Conservation (phyloP, 2,797 vertebrate species). For the Prunella strophiata region DNA sequence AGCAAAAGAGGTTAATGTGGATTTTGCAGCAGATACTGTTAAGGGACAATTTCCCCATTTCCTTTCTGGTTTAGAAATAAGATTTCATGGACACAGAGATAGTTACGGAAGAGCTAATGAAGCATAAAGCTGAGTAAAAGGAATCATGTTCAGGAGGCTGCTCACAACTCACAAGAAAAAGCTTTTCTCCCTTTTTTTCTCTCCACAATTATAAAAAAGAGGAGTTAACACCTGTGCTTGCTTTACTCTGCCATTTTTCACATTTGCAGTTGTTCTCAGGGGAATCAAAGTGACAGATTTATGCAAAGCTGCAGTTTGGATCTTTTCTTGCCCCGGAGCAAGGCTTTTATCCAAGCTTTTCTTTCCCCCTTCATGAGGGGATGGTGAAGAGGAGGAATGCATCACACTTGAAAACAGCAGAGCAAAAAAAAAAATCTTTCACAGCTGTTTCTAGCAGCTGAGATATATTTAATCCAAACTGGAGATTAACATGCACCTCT, state of each 20-base stretch:
- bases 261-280: conserved; percentile 39
- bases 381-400: neutral
- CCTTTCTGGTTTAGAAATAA: neutral
- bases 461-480: conserved; percentile 42
- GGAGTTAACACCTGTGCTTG: conserved; percentile 36
- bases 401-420: neutral
- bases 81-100: neutral
- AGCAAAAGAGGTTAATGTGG: neutral
- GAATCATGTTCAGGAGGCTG: neutral
- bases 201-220: neutral
- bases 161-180: neutral
- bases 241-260: conserved; percentile 38
- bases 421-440: neutral
- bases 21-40: neutral
- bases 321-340: conserved; percentile 47
- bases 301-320: conserved; percentile 40
- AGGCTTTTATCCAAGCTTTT: conserved; percentile 44
- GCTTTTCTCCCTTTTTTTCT: neutral
- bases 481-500: neutral
- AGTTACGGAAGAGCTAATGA: neutral
- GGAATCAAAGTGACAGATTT: conserved; percentile 67
- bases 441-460: conserved; percentile 55
- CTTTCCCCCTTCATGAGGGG: neutral
- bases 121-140: neutral
- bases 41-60: neutral